Evolutionary conservation across 2,888 invertebrate species (phyloP), one percentile per base, ranked within the genome.

Genomic region (Margaritifera margaritifera): DNA sequence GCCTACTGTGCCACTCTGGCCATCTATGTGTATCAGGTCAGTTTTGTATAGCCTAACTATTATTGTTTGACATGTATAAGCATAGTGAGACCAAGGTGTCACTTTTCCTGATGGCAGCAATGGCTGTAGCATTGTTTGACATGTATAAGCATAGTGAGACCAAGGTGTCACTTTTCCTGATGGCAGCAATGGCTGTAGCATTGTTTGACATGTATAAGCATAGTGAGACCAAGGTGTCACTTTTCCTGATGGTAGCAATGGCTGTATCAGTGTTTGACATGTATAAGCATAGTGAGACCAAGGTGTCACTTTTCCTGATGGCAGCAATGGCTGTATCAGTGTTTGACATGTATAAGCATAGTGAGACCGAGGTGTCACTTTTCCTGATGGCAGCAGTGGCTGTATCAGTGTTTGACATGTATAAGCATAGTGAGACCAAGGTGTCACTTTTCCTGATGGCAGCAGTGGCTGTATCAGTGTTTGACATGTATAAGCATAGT

Each of bases 1-100:
- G 90, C 90, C 1, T 91, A 90, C 79, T 90, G 89, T 74, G 89
- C 91, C n/a, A 90, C 90, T 0, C 84, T 90, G 56, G 90, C 90
- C 24, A 86, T 91, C 54, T 91, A 91, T 75, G 85, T 91, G n/a
- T 91, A 90, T 78, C 84, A 90, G 88, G 90, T 90, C 75, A 75
- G 80, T 62, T 15, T 42, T 55, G 4, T 54, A 20, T 52, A 5
- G 25, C 24, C 15, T 54, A 24, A 11, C 53, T 20, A 55, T 63
- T 25, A 62, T 52, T 42, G 24, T 24, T 52, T 24, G 6, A n/a
- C 24, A 19, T 64, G 50, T 8, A 56, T 8, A 56, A 25, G n/a
- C 24, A 56, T 19, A 24, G 6, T 19, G 11, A 56, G 25, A 57
- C 1, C 20, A 22, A 57, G 19, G 57, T 22, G 22, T 19, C 18